A percentile compares a stretch with the other conserved stretches of the same genome.
phyloP scores from a whole-genome alignment of 2,113 vertebrate species.

The Butorides virescens region DNA sequence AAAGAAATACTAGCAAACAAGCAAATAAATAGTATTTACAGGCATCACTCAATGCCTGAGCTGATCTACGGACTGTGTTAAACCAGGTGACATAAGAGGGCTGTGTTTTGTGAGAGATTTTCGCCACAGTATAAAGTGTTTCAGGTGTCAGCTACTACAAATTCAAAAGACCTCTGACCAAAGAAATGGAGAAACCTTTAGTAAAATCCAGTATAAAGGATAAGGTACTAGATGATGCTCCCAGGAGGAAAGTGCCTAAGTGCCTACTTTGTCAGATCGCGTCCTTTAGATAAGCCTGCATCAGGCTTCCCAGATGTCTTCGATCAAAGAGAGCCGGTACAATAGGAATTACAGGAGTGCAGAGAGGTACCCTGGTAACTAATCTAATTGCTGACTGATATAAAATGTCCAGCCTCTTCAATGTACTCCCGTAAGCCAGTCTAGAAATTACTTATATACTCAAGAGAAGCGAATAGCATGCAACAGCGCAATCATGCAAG shows the following conservation, averaged over 20 bases:
- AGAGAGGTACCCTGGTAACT: not conserved
- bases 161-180: not conserved
- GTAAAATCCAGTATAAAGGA: not conserved
- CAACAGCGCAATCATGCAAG: not conserved
- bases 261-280: not conserved
- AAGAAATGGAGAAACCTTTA: not conserved
- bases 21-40: not conserved
- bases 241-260: not conserved
- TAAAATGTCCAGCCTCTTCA: not conserved
- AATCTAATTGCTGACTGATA: slow-evolving; percentile 3
- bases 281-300: not conserved
- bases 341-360: not conserved
- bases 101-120: not conserved
- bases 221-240: not conserved
- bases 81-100: not conserved
- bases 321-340: not conserved
- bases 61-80: not conserved
- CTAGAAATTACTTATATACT: not conserved
- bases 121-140: not conserved
- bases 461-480: not conserved
- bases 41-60: not conserved
- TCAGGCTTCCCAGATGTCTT: not conserved
- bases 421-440: not conserved
- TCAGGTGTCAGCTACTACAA: not conserved
- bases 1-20: not conserved